These are phyloP conservation scores for Tonatia bakeri DNA, from an alignment of 2,113 vertebrate species.

Conservation along the genomic window DNA sequence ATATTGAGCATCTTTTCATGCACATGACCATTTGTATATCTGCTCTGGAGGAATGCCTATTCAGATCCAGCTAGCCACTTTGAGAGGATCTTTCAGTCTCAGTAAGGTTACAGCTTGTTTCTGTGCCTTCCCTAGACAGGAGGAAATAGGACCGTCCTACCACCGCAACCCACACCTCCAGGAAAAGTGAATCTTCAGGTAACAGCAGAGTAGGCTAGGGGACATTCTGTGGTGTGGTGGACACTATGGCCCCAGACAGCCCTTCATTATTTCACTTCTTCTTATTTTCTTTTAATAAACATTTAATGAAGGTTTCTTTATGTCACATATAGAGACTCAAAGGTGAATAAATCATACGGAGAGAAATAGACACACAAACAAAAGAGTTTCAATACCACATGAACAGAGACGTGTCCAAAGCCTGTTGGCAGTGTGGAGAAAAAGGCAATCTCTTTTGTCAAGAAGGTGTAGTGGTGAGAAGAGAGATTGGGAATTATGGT, in stretches of 20 bases:
- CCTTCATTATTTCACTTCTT: not conserved
- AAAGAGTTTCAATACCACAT: not conserved
- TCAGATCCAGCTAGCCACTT: not conserved
- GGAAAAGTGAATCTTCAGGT: not conserved
- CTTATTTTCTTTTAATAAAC: not conserved
- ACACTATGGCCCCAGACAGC: not conserved
- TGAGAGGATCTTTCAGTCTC: not conserved
- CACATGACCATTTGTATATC: not conserved
- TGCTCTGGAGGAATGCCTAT: not conserved
- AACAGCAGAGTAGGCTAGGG: not conserved
- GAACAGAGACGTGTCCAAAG: not conserved
- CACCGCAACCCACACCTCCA: not conserved
- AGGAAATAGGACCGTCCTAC: not conserved
- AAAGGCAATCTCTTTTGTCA: not conserved
- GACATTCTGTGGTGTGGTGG: not conserved
- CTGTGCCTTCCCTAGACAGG: not conserved
- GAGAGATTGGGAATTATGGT: not conserved
- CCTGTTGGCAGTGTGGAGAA: not conserved
- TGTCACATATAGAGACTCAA: not conserved
- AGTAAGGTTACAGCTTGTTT: not conserved
- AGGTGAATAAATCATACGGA: not conserved
- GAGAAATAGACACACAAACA: slow-evolving; percentile 1
- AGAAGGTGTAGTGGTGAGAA: not conserved
- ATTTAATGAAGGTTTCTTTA: not conserved
- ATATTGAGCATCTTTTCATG: not conserved